Conservation (phyloP, 2,797 vertebrate species). For the Cheirogaleus major region DNA sequence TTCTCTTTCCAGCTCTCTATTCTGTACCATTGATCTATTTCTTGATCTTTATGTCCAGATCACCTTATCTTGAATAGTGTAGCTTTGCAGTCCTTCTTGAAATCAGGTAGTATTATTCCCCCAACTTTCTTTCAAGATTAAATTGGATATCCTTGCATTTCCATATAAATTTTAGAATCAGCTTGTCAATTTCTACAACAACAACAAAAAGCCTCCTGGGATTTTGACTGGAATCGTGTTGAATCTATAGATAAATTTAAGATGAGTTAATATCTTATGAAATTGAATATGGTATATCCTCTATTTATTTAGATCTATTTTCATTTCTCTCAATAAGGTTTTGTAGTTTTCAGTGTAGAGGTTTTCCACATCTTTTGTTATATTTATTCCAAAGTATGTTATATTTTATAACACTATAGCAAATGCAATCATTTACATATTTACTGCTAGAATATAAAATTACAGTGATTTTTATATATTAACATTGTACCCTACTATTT, state of each 20-base stretch:
- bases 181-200: neutral
- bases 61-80: neutral
- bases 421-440: neutral
- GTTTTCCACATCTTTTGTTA: neutral
- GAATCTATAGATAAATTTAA: neutral
- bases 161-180: neutral
- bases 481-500: neutral
- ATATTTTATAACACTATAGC: neutral
- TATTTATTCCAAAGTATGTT: slow-evolving; percentile 10
- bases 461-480: neutral
- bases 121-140: neutral
- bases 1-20: neutral
- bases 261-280: neutral
- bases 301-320: neutral
- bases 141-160: neutral
- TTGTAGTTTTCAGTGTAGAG: neutral
- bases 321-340: neutral
- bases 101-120: neutral
- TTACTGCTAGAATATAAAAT: neutral
- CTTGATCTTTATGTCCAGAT: neutral
- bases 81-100: neutral
- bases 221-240: neutral
- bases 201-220: neutral
- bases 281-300: neutral
- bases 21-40: neutral